Percentiles rank a stretch among this genome's conserved stretches.
These are phyloP conservation scores for Drosophila punjabiensis DNA, from an alignment of 1,140 invertebrate species.

Conservation along the genomic window DNA sequence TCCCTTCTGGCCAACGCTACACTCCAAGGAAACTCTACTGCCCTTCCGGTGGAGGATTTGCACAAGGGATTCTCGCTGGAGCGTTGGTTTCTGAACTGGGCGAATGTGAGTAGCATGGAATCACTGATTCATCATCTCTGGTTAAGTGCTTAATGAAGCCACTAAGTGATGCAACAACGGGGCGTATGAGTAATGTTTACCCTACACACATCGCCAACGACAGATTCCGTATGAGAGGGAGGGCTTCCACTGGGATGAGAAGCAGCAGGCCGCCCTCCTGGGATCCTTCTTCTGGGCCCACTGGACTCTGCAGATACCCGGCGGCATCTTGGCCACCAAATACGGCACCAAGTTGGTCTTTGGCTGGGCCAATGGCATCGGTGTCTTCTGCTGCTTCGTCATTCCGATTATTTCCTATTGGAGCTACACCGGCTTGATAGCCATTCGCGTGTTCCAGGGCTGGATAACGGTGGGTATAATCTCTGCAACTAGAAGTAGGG, in stretches of 20 bases:
- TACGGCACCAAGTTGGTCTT: slow-evolving; percentile 91
- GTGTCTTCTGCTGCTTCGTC: slow-evolving; percentile 89
- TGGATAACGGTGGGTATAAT: slow-evolving; percentile 88
- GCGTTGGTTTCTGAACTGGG: slow-evolving; percentile 68
- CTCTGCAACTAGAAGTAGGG: no score
- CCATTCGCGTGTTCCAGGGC: slow-evolving; percentile 90
- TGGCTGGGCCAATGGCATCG: slow-evolving; percentile 89
- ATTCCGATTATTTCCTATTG: slow-evolving; percentile 89
- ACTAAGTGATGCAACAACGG: slow-evolving; percentile 25
- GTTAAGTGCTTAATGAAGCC: slow-evolving; percentile 48
- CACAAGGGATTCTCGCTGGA: slow-evolving; percentile 64
- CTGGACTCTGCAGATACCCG: slow-evolving; percentile 91
- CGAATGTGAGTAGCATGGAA: slow-evolving; percentile 61
- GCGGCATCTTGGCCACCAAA: slow-evolving; percentile 89
- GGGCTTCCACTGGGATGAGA: slow-evolving; percentile 89
- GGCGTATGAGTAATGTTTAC: slow-evolving; percentile 19
- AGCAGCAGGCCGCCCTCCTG: slow-evolving; percentile 89
- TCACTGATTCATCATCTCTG: slow-evolving; percentile 35
- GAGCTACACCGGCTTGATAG: slow-evolving; percentile 88
- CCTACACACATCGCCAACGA: background rate
- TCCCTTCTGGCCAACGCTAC: slow-evolving; percentile 44
- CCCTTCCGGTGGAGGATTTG: slow-evolving; percentile 12
- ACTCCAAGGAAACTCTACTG: background rate
- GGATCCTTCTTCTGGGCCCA: slow-evolving; percentile 92
- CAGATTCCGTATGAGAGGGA: slow-evolving; percentile 77